These are phyloP conservation scores for Fregata magnificens DNA, from an alignment of 2,113 vertebrate species.

Conservation along the genomic window DNA sequence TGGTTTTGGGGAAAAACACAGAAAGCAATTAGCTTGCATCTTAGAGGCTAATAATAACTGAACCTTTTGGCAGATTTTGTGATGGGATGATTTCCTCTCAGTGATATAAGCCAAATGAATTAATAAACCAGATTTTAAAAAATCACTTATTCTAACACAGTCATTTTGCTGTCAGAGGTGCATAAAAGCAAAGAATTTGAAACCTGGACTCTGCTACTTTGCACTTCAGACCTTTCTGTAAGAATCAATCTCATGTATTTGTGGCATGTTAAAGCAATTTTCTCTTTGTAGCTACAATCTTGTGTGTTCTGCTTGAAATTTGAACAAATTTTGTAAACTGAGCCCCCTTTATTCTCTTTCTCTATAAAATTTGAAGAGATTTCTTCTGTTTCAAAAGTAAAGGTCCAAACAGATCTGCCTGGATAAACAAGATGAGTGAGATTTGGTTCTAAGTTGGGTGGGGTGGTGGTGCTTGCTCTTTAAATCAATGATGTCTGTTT, in stretches of 20 bases:
- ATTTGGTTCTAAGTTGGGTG: not conserved
- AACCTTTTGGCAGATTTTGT: conserved; percentile 54
- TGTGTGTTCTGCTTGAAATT: not conserved
- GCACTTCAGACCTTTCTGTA: not conserved
- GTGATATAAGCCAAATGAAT: conserved; percentile 21
- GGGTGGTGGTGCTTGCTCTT: not conserved
- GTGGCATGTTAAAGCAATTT: not conserved
- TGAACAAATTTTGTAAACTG: not conserved
- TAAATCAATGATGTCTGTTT: not conserved
- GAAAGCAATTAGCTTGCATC: conserved; percentile 58
- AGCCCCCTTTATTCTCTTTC: not conserved
- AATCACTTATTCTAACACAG: not conserved
- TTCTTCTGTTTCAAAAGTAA: not conserved
- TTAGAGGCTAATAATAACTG: conserved; percentile 51
- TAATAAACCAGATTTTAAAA: conserved; percentile 18
- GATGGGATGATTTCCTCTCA: conserved; percentile 27
- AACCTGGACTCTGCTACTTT: not conserved
- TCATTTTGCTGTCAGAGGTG: conserved; percentile 13
- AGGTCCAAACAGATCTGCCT: not conserved
- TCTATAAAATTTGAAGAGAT: not conserved
- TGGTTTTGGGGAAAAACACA: conserved; percentile 50
- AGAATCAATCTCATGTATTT: not conserved
- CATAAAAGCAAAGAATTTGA: not conserved
- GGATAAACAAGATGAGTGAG: not conserved
- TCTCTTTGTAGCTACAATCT: not conserved